These are phyloP conservation scores for Bombus soroeensis DNA, from an alignment of 1,140 invertebrate genomes.

Conservation along the genomic window DNA sequence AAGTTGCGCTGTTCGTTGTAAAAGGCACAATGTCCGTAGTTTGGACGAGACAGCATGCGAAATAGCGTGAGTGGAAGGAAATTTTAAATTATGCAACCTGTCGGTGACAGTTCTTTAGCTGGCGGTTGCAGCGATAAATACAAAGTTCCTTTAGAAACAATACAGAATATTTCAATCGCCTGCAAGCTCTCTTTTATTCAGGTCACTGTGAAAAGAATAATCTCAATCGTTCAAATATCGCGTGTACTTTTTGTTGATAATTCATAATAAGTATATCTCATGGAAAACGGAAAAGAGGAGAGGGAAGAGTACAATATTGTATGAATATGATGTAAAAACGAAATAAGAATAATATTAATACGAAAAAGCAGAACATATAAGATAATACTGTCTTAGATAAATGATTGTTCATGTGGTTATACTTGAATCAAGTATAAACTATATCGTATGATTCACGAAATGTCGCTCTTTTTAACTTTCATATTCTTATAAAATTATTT, in stretches of 20 bases:
- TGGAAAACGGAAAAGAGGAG: not conserved
- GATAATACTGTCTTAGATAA: not conserved
- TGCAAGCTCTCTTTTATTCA: constrained; percentile 17
- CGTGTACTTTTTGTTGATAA: not conserved
- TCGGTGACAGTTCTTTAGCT: constrained; percentile 58
- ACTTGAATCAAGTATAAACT: not conserved
- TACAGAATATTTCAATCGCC: constrained; percentile 50
- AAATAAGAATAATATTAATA: not conserved
- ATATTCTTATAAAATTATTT: not conserved
- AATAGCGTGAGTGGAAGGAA: constrained; percentile 59
- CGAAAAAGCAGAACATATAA: not conserved
- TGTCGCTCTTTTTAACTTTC: not conserved
- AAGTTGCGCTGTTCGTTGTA: constrained; percentile 25
- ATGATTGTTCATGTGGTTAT: not conserved
- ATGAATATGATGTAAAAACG: not conserved
- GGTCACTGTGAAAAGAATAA: constrained; percentile 43
- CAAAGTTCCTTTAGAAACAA: constrained; percentile 58
- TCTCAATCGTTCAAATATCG: not conserved
- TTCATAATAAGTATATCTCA: not conserved
- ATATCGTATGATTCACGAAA: not conserved
- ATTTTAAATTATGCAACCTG: constrained; percentile 64
- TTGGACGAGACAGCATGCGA: constrained; percentile 58
- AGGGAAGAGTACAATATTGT: not conserved
- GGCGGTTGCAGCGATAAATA: constrained; percentile 50
- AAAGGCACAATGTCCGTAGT: constrained; percentile 21